phyloP scores from a whole-genome alignment of 2,888 invertebrate species.

The Acanthosepion lycidas region DNA sequence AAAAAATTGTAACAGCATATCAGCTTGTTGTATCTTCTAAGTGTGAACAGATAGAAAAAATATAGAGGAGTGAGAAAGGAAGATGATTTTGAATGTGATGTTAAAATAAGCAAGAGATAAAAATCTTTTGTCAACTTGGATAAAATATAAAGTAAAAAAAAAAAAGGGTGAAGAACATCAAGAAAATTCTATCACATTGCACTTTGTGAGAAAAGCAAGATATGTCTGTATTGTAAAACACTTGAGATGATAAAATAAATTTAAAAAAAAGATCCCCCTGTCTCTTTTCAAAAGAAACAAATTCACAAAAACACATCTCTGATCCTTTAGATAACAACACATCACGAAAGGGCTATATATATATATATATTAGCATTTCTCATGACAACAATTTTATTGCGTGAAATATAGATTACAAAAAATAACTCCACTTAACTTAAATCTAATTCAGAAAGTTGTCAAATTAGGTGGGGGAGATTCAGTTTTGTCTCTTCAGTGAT shows the following conservation, averaged over 20 bases:
- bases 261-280: not conserved
- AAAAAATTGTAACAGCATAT: not conserved
- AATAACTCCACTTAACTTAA: not conserved
- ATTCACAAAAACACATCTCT: not conserved
- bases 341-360: too few species aligned
- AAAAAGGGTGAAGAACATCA: not conserved
- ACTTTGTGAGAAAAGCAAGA: not conserved
- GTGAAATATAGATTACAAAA: not conserved
- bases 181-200: not conserved
- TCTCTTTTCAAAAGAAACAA: not conserved
- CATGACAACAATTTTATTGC: too few species aligned
- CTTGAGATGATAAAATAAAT: not conserved
- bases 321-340: too few species aligned
- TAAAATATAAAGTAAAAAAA: not conserved
- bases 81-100: not conserved
- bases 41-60: not conserved
- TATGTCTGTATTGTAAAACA: not conserved
- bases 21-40: not conserved
- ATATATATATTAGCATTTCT: too few species aligned
- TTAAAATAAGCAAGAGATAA: not conserved
- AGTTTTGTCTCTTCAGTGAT: not conserved
- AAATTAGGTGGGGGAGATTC: not conserved
- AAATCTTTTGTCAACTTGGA: slow-evolving; percentile 9
- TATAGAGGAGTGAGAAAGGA: not conserved
- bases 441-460: not conserved